A percentile compares a stretch with the other conserved stretches of the same genome.
phyloP scores from a whole-genome alignment of 2,888 invertebrate species.

The Lathronympha strigana region DNA sequence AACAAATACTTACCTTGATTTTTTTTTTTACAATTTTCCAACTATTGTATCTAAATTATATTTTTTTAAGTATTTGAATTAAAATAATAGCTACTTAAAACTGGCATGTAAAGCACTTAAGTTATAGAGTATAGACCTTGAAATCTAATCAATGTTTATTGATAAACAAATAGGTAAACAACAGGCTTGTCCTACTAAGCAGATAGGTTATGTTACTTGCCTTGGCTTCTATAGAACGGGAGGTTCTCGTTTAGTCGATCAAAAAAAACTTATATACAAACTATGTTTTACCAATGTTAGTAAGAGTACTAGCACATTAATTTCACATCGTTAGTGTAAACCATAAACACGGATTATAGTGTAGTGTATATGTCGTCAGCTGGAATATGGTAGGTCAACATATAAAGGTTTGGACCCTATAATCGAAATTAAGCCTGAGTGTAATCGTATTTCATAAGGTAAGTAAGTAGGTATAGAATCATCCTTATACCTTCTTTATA shows the following conservation, averaged over 20 bases:
- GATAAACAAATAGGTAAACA: constrained; percentile 2
- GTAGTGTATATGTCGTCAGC: too few species aligned
- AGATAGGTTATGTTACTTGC: constrained; percentile 8
- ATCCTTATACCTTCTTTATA: too few species aligned
- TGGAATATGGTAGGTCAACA: too few species aligned
- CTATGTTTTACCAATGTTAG: background rate
- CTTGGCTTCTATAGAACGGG: constrained; percentile 19
- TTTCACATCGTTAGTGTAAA: too few species aligned
- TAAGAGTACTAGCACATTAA: background rate
- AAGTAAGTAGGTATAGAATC: too few species aligned
- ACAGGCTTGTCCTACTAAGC: background rate
- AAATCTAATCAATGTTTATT: constrained; percentile 17
- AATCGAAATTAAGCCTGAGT: background rate
- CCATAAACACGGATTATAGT: constrained; percentile 15
- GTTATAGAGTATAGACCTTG: constrained; percentile 7
- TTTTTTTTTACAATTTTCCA: too few species aligned
- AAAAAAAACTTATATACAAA: constrained; percentile 9
- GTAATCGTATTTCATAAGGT: too few species aligned
- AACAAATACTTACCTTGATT: too few species aligned
- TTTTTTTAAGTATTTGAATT: background rate
- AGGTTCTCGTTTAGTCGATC: background rate
- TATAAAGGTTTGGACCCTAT: constrained; percentile 1
- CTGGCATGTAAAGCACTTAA: background rate
- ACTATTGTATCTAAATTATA: too few species aligned
- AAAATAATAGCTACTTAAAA: too few species aligned